These are phyloP conservation scores for Monodelphis domestica DNA, from an alignment of 2,797 vertebrate species.

Conservation along the genomic window DNA sequence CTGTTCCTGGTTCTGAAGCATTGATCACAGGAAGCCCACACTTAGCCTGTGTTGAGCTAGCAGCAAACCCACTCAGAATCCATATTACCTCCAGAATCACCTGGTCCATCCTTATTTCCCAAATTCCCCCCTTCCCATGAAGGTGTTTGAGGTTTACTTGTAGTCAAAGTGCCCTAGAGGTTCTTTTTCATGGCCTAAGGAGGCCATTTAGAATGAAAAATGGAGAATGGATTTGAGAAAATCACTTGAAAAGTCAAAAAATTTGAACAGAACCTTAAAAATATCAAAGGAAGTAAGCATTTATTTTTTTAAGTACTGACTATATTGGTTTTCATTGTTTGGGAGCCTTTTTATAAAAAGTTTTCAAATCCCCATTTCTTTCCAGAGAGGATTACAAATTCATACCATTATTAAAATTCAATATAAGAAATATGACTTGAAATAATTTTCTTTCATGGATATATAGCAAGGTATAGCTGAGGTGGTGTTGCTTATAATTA, in stretches of 20 bases:
- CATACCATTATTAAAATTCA: conserved; percentile 75
- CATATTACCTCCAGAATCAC: not conserved
- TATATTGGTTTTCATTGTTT: conserved; percentile 73
- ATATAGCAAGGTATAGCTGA: conserved; percentile 6
- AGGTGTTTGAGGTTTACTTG: not conserved
- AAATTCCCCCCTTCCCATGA: not conserved
- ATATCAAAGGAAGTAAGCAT: conserved; percentile 52
- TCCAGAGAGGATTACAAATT: conserved; percentile 76
- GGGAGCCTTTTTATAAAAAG: conserved; percentile 67
- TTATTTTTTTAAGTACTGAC: conserved; percentile 64
- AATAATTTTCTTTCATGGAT: conserved; percentile 58
- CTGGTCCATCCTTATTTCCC: not conserved
- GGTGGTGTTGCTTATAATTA: conserved; percentile 75
- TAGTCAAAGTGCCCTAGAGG: conserved; percentile 3
- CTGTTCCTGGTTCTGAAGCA: not conserved
- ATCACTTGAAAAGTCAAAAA: conserved; percentile 62
- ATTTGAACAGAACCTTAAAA: conserved; percentile 68
- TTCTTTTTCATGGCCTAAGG: conserved; percentile 58
- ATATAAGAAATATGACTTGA: conserved; percentile 77
- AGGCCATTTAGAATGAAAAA: conserved; percentile 75
- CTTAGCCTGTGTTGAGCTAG: not conserved
- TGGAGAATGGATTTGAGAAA: conserved; percentile 46
- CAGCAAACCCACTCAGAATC: not conserved
- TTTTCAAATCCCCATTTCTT: conserved; percentile 73
- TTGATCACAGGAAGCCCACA: not conserved